Percentiles rank a stretch among this genome's conserved stretches.
phyloP scores from a whole-genome alignment of 2,888 invertebrate species.

The Ferrisia virgata region DNA sequence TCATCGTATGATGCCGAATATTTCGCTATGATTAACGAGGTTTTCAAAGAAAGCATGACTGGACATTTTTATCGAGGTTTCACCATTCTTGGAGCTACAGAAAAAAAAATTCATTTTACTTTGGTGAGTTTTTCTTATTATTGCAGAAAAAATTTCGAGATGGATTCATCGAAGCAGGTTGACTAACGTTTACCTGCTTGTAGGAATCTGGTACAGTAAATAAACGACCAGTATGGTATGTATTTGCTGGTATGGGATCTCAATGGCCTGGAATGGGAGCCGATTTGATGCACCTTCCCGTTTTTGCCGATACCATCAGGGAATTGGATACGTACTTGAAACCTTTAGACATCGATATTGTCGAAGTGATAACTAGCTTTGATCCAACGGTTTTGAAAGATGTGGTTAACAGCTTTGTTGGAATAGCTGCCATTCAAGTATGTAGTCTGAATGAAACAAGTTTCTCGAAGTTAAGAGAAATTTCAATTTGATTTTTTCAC shows the following conservation, averaged over 20 bases:
- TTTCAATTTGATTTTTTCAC: neutral
- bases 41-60: constrained; percentile 52
- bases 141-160: neutral
- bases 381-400: constrained; percentile 64
- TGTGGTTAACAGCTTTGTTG: constrained; percentile 68
- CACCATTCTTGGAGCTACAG: constrained; percentile 53
- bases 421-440: constrained; percentile 68
- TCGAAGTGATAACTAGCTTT: constrained; percentile 62
- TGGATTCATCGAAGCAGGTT: neutral
- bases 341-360: constrained; percentile 63
- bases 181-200: neutral
- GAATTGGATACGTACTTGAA: constrained; percentile 60
- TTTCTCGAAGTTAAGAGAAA: neutral
- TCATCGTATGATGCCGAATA: constrained; percentile 50
- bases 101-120: constrained; percentile 41
- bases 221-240: constrained; percentile 62
- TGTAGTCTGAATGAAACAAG: neutral
- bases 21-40: constrained; percentile 51
- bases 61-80: constrained; percentile 58
- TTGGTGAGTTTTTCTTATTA: constrained; percentile 26
- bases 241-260: constrained; percentile 73
- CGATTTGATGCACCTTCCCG: constrained; percentile 64
- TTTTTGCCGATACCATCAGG: constrained; percentile 64
- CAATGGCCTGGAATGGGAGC: constrained; percentile 71
- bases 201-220: constrained; percentile 43